phyloP scores from a whole-genome alignment of 2,797 vertebrate genomes.

The Apogon talboti region DNA sequence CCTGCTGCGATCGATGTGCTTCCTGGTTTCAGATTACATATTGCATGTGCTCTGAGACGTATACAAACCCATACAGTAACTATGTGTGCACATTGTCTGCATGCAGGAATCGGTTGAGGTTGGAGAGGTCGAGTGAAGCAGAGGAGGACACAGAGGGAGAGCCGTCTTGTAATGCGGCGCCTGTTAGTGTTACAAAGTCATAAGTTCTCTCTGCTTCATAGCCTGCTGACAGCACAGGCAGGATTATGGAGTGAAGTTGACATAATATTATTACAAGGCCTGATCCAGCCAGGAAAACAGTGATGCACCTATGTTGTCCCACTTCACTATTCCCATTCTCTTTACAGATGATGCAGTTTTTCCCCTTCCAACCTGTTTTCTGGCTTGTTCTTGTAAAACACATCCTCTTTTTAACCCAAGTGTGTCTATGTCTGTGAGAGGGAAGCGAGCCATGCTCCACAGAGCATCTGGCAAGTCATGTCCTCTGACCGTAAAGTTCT shows the following conservation, averaged over 20 bases:
- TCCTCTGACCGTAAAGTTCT: conserved; percentile 61
- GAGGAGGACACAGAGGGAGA: conserved; percentile 1
- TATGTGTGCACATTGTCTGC: neutral
- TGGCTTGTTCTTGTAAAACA: neutral
- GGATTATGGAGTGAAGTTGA: conserved; percentile 23
- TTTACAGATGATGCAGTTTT: neutral
- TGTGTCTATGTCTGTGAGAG: neutral
- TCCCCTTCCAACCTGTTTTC: neutral
- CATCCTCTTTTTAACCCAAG: neutral
- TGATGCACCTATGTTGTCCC: too few species aligned
- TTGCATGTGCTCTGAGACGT: neutral
- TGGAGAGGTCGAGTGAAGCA: too few species aligned
- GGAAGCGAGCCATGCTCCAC: conserved; percentile 30
- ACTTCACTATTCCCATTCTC: neutral
- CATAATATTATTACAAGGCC: conserved; percentile 10
- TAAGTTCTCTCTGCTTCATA: neutral
- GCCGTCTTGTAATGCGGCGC: neutral
- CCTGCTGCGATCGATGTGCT: conserved; percentile 41
- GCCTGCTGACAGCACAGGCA: conserved; percentile 12
- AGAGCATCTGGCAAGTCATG: conserved; percentile 47
- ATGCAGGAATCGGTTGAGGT: neutral
- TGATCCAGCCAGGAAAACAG: neutral
- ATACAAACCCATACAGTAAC: neutral
- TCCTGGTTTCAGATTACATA: conserved; percentile 27
- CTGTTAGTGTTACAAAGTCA: neutral